phyloP scores from a whole-genome alignment of 2,888 invertebrate species.

The Bruchidius siliquastri region DNA sequence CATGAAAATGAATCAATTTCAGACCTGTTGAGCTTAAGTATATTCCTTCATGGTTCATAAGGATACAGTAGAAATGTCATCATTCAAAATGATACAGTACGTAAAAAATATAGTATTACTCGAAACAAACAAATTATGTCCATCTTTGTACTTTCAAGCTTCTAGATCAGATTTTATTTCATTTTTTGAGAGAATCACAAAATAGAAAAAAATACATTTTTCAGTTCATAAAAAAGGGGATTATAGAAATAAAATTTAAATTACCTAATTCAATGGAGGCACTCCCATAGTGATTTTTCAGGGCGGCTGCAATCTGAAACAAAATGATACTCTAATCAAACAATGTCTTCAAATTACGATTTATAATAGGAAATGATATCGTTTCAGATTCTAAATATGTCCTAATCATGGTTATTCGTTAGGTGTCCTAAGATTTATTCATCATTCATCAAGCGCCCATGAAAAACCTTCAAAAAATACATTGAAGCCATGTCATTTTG shows the following conservation, averaged over 20 bases:
- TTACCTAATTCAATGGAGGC: too few species aligned
- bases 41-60: neutral
- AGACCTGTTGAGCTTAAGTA: slow-evolving; percentile 32
- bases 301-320: slow-evolving; percentile 1
- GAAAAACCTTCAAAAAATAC: neutral
- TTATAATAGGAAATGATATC: neutral
- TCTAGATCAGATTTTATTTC: too few species aligned
- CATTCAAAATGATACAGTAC: neutral
- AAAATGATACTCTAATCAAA: slow-evolving; percentile 2
- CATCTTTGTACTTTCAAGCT: too few species aligned
- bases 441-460: slow-evolving; percentile 1
- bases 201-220: too few species aligned
- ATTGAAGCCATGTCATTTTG: neutral
- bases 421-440: slow-evolving; percentile 20
- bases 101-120: too few species aligned
- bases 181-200: too few species aligned
- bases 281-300: too few species aligned
- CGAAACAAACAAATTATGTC: too few species aligned
- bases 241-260: too few species aligned
- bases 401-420: slow-evolving; percentile 18
- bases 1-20: slow-evolving; percentile 13
- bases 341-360: too few species aligned
- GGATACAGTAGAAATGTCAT: slow-evolving; percentile 16
- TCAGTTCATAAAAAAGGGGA: too few species aligned
- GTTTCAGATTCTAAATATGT: slow-evolving; percentile 1